A percentile compares a stretch with the other conserved stretches of the same genome.
Evolutionary conservation across 2,797 vertebrate genomes (phyloP).

Genomic region (Pithecia hirsuta): DNA sequence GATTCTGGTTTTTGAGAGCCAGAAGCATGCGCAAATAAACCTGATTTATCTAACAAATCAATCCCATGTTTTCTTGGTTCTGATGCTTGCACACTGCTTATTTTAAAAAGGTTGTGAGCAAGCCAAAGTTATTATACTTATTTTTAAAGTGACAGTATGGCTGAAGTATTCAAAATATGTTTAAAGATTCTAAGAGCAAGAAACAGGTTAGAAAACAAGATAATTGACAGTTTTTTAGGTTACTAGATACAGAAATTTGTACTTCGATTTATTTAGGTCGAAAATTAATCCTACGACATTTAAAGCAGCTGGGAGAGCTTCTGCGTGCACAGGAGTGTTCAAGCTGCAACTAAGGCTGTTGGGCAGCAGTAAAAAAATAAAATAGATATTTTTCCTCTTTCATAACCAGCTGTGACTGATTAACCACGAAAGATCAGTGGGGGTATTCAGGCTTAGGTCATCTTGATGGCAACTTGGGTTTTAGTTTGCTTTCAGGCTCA

Average conservation of each 20-base stretch:
- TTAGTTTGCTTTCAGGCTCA: neutral
- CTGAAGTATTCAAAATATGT: neutral
- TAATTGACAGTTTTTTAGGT: neutral
- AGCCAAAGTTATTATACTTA: neutral
- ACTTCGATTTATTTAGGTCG: fast-evolving
- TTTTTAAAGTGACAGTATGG: neutral
- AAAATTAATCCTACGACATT: neutral
- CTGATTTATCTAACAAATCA: neutral
- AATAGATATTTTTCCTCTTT: too few relatives aligned
- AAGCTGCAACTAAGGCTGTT: fast-evolving
- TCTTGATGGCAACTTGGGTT: neutral
- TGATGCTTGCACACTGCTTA: neutral
- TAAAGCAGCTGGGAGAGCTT: too few relatives aligned
- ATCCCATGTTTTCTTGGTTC: neutral
- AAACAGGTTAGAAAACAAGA: neutral
- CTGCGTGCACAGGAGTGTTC: fast-evolving
- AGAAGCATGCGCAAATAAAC: neutral
- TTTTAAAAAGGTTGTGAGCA: neutral
- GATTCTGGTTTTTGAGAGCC: neutral
- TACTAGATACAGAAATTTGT: neutral
- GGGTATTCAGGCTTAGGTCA: fast-evolving
- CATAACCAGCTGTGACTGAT: neutral
- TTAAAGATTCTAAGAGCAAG: neutral
- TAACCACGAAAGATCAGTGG: fast-evolving
- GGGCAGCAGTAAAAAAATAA: fast-evolving